These are phyloP conservation scores for Drosophila melanogaster DNA, from an alignment of 1,140 invertebrate species.

Conservation along the genomic window Release_6_plus_ISO1_MT NT_033777.3:21660001-21660500, in stretches of 20 bases:
- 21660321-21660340: conserved; percentile 55
- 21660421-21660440: conserved; percentile 64
- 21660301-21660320: conserved; percentile 50
- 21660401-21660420: conserved; percentile 62
- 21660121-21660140: conserved; percentile 66
- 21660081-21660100: conserved; percentile 41
- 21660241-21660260: conserved; percentile 81
- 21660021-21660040: conserved; percentile 32
- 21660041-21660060: conserved; percentile 8
- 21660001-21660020: conserved; percentile 39
- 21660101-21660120: conserved; percentile 14
- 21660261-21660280: conserved; percentile 62
- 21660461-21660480: conserved; percentile 54
- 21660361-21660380: conserved; percentile 36
- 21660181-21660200: conserved; percentile 56
- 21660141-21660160: conserved; percentile 64
- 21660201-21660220: conserved; percentile 61
- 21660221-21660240: conserved; percentile 60
- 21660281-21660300: conserved; percentile 42
- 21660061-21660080: conserved; percentile 31
- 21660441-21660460: conserved; percentile 73
- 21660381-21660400: conserved; percentile 60
- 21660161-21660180: conserved; percentile 28
- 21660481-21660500: conserved; percentile 51
- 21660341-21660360: conserved; percentile 28